Evolutionary conservation across 2,888 invertebrate genomes (phyloP), one percentile per base, ranked within the genome.

Genomic region (Andrena bucephala): DNA sequence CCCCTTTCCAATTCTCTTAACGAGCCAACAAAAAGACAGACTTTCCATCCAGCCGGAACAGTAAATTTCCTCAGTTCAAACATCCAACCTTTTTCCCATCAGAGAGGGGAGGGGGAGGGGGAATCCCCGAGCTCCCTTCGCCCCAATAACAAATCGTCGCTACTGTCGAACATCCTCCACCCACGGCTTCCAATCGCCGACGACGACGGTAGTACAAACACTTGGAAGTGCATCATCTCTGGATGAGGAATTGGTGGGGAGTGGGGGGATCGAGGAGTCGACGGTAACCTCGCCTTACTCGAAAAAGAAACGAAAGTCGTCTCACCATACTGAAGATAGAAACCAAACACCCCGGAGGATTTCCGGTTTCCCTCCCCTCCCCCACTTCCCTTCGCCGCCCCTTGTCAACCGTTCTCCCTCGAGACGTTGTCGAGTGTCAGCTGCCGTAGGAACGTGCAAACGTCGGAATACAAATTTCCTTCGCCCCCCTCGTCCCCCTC

Each of bases 391-490:
- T 8, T 2, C 29, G 27, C 65, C 2, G 2, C 5, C 42, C 16
- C 27, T 48, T 8, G 4, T 27, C 52, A 27, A 24, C 57, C 57
- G 24, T 10, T 65, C 57, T n/a, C 65, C 29, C 29, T 29, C 52
- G 68, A 42, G 67, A 60, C 65, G 60, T 54, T n/a, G 67, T 48
- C 77, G 67, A 77, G 77, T 62, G 57, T 67, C 66, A 74, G 57
- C 68, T 50, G 69, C 27, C 68, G 63, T 63, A 31, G 42, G 29
- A 59, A 42, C 62, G 77, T 13, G 71, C 59, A 36, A 77, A 67
- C 78, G 48, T 54, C 48, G 54, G 70, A 63, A 78, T 70, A 78
- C 62, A 62, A 75, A 62, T 68, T 63, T 63, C 62, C 59, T 20
- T 27, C 20, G 1, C n/a, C 2, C 29, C 29, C 29, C 29, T 29